Conservation (phyloP, 2,888 invertebrate genomes). For the Macrosiphum euphorbiae region DNA sequence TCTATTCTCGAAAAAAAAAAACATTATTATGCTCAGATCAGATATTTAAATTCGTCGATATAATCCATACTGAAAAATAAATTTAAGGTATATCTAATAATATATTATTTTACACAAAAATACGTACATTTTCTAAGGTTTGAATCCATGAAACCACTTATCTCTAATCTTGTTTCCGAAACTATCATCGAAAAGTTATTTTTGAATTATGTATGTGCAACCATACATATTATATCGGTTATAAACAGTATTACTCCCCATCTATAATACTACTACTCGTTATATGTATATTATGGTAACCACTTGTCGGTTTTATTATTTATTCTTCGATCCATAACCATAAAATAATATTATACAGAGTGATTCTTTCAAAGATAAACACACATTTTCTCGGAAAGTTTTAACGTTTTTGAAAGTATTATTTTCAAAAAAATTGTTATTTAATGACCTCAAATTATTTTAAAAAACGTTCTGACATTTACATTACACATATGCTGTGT, state of each 20-base stretch:
- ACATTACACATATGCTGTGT: not conserved
- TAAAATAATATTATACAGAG: not conserved
- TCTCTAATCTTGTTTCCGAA: not conserved
- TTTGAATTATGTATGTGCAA: not conserved
- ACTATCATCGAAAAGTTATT: constrained; percentile 17
- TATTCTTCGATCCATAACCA: not conserved
- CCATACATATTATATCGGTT: not conserved
- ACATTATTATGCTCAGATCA: not conserved
- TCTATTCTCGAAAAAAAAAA: not conserved
- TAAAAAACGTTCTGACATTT: not conserved
- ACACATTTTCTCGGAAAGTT: not conserved
- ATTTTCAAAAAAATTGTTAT: not conserved
- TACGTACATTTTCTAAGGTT: not conserved
- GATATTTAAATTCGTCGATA: not conserved
- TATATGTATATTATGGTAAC: not conserved
- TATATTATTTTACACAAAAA: not conserved
- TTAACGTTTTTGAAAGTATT: not conserved
- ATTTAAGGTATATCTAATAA: not conserved
- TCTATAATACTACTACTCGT: not conserved
- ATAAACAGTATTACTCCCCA: not conserved
- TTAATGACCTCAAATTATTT: not conserved
- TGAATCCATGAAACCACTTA: not conserved
- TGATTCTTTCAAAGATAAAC: not conserved
- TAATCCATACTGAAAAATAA: not conserved
- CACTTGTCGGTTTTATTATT: not conserved